Percentiles rank a stretch among this genome's conserved stretches.
Evolutionary conservation across 1,140 invertebrate genomes (phyloP).

Genomic region (Diplogasteroides magnus): DNA sequence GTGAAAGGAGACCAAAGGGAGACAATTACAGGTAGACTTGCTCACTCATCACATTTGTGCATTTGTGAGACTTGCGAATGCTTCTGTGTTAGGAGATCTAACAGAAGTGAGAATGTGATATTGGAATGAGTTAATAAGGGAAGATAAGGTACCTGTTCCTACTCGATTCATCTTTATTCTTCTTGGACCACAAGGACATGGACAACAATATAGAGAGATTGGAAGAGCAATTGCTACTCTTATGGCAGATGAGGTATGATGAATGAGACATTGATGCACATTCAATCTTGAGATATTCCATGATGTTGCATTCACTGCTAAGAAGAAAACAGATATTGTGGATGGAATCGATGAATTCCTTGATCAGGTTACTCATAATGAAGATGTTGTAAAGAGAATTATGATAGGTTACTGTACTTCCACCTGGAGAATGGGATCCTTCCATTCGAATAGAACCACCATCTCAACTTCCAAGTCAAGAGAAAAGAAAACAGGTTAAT

Average conservation of each 20-base stretch:
- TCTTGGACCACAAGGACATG: conserved; percentile 76
- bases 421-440: conserved; percentile 98
- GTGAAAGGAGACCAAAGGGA: no score
- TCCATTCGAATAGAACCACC: conserved; percentile 92
- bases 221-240: conserved; percentile 95
- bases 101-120: conserved; percentile 68
- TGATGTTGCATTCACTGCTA: conserved; percentile 92
- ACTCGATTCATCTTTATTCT: conserved; percentile 90
- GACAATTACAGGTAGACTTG: conserved; percentile 73
- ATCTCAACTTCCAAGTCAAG: conserved; percentile 83
- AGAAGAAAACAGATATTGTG: conserved; percentile 82
- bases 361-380: conserved; percentile 74
- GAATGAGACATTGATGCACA: neutral
- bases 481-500: conserved; percentile 33
- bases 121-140: no score
- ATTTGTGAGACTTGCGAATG: conserved; percentile 82
- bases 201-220: conserved; percentile 87
- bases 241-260: conserved; percentile 83
- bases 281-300: conserved; percentile 83
- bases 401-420: conserved; percentile 76
- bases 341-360: conserved; percentile 95
- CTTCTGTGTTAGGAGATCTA: conserved; percentile 82
- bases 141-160: conserved; percentile 80
- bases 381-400: no score
- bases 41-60: conserved; percentile 81